These are phyloP conservation scores for Numenius phaeopus DNA, from an alignment of 2,797 vertebrate genomes.

Conservation along the genomic window DNA sequence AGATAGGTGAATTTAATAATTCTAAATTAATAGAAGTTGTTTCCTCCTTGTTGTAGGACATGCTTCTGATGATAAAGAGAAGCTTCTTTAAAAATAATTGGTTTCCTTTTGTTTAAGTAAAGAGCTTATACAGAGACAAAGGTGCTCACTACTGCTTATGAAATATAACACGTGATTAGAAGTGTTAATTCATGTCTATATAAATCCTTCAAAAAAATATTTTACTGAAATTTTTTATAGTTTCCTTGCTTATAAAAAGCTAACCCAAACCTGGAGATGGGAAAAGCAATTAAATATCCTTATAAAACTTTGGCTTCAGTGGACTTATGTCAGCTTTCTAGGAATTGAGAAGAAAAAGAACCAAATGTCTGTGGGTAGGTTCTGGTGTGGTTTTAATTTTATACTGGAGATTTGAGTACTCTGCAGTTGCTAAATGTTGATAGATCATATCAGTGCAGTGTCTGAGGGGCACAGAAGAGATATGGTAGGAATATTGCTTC, in stretches of 20 bases:
- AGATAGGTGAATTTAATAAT: neutral
- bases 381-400: slow-evolving; percentile 11
- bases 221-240: neutral
- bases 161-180: neutral
- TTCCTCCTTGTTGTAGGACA: neutral
- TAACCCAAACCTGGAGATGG: neutral
- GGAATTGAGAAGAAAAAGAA: neutral
- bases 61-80: neutral
- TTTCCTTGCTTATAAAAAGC: neutral
- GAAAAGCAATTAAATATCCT: neutral
- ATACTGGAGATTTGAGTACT: neutral
- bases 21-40: neutral
- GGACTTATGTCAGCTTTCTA: neutral
- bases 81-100: neutral
- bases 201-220: neutral
- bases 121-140: neutral
- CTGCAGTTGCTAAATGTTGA: neutral
- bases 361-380: neutral
- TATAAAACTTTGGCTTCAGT: neutral
- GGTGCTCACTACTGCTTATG: neutral
- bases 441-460: neutral
- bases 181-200: neutral
- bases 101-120: neutral
- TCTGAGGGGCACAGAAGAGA: neutral
- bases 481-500: neutral